Evolutionary conservation across 92 coral and sea anemone genomes (phyloP).

Genomic region (Meandrina meandrites): DNA sequence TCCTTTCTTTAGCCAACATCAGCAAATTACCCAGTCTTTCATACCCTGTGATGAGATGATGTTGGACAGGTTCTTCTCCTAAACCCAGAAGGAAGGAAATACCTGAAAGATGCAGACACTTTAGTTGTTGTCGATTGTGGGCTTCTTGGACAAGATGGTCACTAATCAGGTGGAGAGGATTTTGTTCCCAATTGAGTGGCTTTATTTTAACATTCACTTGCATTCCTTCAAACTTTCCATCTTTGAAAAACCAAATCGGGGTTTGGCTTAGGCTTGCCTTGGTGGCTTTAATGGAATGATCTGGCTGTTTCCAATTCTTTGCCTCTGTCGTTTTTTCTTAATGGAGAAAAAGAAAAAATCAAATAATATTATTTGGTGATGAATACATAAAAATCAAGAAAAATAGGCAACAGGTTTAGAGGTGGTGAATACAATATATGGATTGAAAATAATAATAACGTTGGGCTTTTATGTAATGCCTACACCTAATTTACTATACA

Average conservation of each 20-base stretch:
- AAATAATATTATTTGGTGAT: no score
- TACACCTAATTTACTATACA: no score
- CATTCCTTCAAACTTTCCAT: background rate
- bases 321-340: background rate
- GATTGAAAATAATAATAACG: no score
- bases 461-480: no score
- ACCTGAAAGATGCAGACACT: background rate
- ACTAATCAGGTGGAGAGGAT: background rate
- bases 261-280: background rate
- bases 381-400: no score
- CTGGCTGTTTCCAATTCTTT: background rate
- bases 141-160: background rate
- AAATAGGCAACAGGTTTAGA: no score
- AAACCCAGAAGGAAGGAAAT: background rate
- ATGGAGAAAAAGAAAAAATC: background rate
- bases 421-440: no score
- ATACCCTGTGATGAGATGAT: background rate
- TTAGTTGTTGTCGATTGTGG: background rate
- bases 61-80: background rate
- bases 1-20: background rate
- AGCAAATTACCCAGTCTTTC: background rate
- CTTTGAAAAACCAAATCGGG: background rate
- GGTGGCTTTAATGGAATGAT: background rate
- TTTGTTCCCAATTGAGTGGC: background rate
- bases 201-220: background rate